Percentiles rank a stretch among this genome's conserved stretches.
Conservation (phyloP, 2,113 vertebrate genomes). For the Triplophysa rosa region DNA sequence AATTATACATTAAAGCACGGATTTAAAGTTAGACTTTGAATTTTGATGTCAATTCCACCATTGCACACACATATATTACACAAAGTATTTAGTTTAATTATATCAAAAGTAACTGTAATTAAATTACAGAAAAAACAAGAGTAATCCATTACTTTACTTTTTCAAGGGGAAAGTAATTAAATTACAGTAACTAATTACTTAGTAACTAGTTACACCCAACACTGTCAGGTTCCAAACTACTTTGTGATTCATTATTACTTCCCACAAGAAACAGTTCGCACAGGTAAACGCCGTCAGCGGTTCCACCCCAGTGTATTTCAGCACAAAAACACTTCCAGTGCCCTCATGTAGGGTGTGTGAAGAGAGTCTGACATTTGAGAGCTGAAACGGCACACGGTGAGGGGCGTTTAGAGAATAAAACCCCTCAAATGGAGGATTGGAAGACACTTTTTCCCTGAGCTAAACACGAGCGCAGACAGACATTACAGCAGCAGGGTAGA, state of each 20-base stretch:
- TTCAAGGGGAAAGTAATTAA: too few species aligned
- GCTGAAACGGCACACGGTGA: constrained; percentile 36
- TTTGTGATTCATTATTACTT: background rate
- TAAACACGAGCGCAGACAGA: constrained; percentile 39
- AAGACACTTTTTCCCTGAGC: constrained; percentile 44
- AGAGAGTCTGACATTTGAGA: constrained; percentile 48
- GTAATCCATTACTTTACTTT: too few species aligned
- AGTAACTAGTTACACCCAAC: too few species aligned
- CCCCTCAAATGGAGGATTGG: constrained; percentile 20
- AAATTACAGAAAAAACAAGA: too few species aligned
- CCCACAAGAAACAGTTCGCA: background rate
- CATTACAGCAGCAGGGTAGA: constrained; percentile 37
- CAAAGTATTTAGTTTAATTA: too few species aligned
- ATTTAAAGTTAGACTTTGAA: too few species aligned
- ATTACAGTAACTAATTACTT: too few species aligned
- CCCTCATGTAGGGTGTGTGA: constrained; percentile 13
- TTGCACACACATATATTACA: too few species aligned
- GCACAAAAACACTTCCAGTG: constrained; percentile 6
- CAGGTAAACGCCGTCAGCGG: constrained; percentile 1
- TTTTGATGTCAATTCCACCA: too few species aligned
- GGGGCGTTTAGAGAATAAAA: constrained; percentile 48
- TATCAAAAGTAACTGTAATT: too few species aligned
- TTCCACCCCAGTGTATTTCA: constrained; percentile 6
- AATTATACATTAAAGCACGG: too few species aligned
- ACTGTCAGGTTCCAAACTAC: background rate